These are phyloP conservation scores for Schizothorax lantsangensis DNA, from an alignment of 2,797 vertebrate genomes.

Conservation along the genomic window DNA sequence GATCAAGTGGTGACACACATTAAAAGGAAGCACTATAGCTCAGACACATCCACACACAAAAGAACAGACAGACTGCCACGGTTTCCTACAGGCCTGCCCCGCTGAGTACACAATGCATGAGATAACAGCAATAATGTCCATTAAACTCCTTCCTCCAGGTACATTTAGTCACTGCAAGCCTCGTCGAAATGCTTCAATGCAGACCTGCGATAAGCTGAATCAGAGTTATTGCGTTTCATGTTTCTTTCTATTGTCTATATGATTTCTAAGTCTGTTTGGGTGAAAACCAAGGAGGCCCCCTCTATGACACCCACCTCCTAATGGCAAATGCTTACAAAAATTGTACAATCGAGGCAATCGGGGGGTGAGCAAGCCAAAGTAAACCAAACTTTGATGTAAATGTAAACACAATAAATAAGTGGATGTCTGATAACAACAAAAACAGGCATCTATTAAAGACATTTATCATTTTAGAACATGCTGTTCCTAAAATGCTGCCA, in stretches of 20 bases:
- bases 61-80: constrained; percentile 11
- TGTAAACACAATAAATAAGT: background rate
- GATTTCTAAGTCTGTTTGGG: background rate
- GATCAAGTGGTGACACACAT: background rate
- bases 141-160: constrained; percentile 32
- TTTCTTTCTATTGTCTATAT: background rate
- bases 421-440: background rate
- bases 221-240: background rate
- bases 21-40: background rate
- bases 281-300: background rate
- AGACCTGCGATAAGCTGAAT: constrained; percentile 14
- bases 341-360: background rate
- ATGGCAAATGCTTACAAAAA: background rate
- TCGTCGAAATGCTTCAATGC: background rate
- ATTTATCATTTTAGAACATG: background rate
- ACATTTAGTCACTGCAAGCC: constrained; percentile 14
- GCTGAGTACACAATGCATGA: constrained; percentile 25
- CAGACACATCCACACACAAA: constrained; percentile 15
- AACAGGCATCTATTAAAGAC: background rate
- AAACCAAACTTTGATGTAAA: background rate
- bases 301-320: too few species aligned
- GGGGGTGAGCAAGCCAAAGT: background rate
- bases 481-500: background rate
- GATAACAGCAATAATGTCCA: constrained; percentile 25
- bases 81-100: constrained; percentile 1